phyloP scores from a whole-genome alignment of 1,140 invertebrate species.

The Bursaphelenchus mucronatus region DNA sequence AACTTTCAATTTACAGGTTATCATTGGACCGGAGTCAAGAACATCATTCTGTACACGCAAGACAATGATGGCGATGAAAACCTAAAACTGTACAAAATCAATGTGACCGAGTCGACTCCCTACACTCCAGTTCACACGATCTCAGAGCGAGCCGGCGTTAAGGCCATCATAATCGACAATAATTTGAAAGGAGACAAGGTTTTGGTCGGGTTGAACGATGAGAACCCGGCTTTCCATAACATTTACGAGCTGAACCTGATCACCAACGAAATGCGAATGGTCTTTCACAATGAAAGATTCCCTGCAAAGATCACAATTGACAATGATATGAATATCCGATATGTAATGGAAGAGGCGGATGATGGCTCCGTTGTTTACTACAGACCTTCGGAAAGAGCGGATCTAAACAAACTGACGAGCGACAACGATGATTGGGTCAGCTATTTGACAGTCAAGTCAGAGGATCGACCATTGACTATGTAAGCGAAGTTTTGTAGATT shows the following conservation, averaged over 20 bases:
- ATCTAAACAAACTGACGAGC: slow-evolving; percentile 44
- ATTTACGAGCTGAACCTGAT: slow-evolving; percentile 43
- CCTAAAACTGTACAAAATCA: slow-evolving; percentile 40
- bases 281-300: slow-evolving; percentile 44
- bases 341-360: slow-evolving; percentile 51
- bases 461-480: slow-evolving; percentile 56
- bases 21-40: slow-evolving; percentile 48
- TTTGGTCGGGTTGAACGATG: slow-evolving; percentile 46
- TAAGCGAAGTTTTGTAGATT: slow-evolving; percentile 21
- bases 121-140: slow-evolving; percentile 42
- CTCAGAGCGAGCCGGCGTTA: slow-evolving; percentile 42
- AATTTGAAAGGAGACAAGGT: slow-evolving; percentile 36
- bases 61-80: slow-evolving; percentile 50
- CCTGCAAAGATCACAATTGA: slow-evolving; percentile 46
- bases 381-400: slow-evolving; percentile 46
- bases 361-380: slow-evolving; percentile 54
- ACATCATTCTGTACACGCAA: slow-evolving; percentile 41
- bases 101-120: slow-evolving; percentile 48
- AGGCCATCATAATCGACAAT: slow-evolving; percentile 46
- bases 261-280: slow-evolving; percentile 48
- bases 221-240: slow-evolving; percentile 47
- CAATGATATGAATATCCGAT: slow-evolving; percentile 53
- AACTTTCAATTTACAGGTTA: slow-evolving; percentile 37
- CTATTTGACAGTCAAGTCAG: slow-evolving; percentile 51
- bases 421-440: slow-evolving; percentile 50